These are phyloP conservation scores for Coleophora deauratella DNA, from an alignment of 2,888 invertebrate genomes.

Conservation along the genomic window DNA sequence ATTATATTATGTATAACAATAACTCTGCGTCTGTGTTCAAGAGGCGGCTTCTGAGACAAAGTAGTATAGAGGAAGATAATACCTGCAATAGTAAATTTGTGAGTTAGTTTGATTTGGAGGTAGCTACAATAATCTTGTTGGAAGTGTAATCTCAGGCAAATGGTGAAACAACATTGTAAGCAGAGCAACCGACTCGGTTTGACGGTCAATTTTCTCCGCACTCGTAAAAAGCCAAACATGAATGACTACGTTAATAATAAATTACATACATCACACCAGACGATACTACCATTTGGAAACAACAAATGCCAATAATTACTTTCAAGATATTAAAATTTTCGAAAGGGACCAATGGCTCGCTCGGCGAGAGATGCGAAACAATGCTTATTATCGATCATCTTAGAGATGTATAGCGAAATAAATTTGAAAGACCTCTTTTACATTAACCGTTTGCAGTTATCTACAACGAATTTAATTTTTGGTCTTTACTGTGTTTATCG, in stretches of 20 bases:
- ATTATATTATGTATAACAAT: constrained; percentile 8
- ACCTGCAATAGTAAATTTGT: neutral
- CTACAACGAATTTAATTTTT: constrained; percentile 2
- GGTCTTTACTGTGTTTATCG: constrained; percentile 27
- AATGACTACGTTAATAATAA: constrained; percentile 56
- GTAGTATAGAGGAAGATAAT: neutral
- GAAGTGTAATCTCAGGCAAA: constrained; percentile 31
- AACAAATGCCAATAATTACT: constrained; percentile 53
- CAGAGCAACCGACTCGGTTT: constrained; percentile 29
- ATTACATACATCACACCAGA: constrained; percentile 45
- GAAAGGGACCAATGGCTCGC: constrained; percentile 26
- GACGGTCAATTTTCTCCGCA: constrained; percentile 47
- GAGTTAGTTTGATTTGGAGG: no score
- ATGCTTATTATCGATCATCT: constrained; percentile 37
- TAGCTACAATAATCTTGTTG: constrained; percentile 18
- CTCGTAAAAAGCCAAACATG: constrained; percentile 50
- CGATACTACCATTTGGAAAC: constrained; percentile 45
- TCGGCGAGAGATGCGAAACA: constrained; percentile 27
- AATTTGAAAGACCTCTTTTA: constrained; percentile 26
- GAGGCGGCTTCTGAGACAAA: neutral
- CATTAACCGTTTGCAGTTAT: constrained; percentile 11
- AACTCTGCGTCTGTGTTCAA: neutral
- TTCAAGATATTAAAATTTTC: constrained; percentile 36
- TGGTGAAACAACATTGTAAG: constrained; percentile 40
- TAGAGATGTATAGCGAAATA: constrained; percentile 39